Evolutionary conservation across 2,888 invertebrate genomes (phyloP).

Genomic region (Zonitis immaculata): DNA sequence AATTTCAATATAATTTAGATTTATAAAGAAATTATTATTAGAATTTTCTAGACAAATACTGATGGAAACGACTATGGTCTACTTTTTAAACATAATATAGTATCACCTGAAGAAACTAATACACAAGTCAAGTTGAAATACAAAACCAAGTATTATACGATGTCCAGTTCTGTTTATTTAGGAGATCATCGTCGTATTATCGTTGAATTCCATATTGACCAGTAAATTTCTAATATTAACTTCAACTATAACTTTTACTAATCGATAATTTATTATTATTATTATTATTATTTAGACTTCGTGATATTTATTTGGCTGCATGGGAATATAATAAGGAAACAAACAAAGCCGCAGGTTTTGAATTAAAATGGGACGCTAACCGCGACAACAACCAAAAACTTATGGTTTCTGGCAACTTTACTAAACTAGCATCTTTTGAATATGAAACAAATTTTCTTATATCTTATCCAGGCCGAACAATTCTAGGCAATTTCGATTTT

Average conservation of each 20-base stretch:
- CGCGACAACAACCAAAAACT: slow-evolving; percentile 74
- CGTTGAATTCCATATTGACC: slow-evolving; percentile 72
- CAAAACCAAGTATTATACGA: slow-evolving; percentile 63
- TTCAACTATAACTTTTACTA: slow-evolving; percentile 8
- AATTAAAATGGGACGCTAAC: slow-evolving; percentile 83
- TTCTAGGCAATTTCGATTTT: slow-evolving; percentile 64
- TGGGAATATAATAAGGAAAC: slow-evolving; percentile 57
- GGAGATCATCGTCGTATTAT: slow-evolving; percentile 62
- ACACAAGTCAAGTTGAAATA: slow-evolving; percentile 64
- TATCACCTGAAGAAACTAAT: slow-evolving; percentile 58
- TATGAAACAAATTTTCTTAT: slow-evolving; percentile 61
- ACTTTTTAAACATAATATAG: slow-evolving; percentile 58
- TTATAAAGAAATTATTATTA: background rate
- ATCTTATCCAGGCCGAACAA: slow-evolving; percentile 71
- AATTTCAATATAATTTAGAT: slow-evolving; percentile 6
- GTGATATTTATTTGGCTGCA: slow-evolving; percentile 68
- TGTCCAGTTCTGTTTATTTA: slow-evolving; percentile 61
- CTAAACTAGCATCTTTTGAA: slow-evolving; percentile 57
- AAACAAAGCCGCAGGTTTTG: slow-evolving; percentile 64
- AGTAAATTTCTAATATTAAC: slow-evolving; percentile 54
- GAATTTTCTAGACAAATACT: slow-evolving; percentile 25
- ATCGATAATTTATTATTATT: slow-evolving; percentile 10
- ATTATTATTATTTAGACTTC: slow-evolving; percentile 51
- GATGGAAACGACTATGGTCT: slow-evolving; percentile 58
- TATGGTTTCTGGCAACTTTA: slow-evolving; percentile 58